These are phyloP conservation scores for Amiota mariae DNA, from an alignment of 2,888 invertebrate species.

Conservation along the genomic window DNA sequence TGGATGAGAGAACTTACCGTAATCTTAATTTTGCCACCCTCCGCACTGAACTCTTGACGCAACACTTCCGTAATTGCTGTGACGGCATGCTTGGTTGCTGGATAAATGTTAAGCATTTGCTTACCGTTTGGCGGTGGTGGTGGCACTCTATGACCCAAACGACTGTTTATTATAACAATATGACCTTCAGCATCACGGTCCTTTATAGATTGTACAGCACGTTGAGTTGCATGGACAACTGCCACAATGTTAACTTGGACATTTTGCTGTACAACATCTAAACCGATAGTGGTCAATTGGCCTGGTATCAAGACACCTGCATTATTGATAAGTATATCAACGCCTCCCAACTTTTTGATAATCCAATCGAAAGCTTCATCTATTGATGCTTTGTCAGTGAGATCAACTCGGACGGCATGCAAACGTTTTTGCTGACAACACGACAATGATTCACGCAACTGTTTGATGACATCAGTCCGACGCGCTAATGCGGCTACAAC, in stretches of 20 bases:
- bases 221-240: conserved; percentile 71
- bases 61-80: conserved; percentile 61
- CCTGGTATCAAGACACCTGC: conserved; percentile 72
- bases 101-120: conserved; percentile 55
- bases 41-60: conserved; percentile 59
- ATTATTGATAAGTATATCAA: conserved; percentile 77
- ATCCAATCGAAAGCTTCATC: conserved; percentile 74
- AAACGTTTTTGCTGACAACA: conserved; percentile 48
- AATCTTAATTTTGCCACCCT: conserved; percentile 59
- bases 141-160: conserved; percentile 37
- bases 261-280: conserved; percentile 48
- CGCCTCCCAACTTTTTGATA: conserved; percentile 74
- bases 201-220: conserved; percentile 74
- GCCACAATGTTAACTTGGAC: conserved; percentile 74
- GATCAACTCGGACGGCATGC: conserved; percentile 71
- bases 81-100: conserved; percentile 59
- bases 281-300: conserved; percentile 42
- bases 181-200: conserved; percentile 67
- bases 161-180: conserved; percentile 66
- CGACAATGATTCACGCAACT: conserved; percentile 43
- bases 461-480: conserved; percentile 72
- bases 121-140: neutral
- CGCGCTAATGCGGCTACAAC: conserved; percentile 75
- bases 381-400: conserved; percentile 75
- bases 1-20: conserved; percentile 52